Percentiles rank a stretch among this genome's conserved stretches.
Conservation (phyloP, 2,113 vertebrate genomes). For the Poecilia latipinna region DNA sequence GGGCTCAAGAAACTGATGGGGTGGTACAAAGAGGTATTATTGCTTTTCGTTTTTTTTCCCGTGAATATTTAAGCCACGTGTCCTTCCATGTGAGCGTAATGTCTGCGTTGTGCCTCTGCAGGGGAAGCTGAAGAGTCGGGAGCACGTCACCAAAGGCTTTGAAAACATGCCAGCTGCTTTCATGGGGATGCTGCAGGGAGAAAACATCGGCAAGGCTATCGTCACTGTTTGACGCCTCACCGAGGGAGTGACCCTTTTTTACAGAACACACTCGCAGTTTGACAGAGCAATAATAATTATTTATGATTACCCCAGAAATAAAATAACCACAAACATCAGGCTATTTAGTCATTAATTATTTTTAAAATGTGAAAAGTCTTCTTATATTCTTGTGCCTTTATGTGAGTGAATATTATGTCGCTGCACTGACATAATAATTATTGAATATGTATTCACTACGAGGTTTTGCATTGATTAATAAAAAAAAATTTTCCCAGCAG, state of each 20-base stretch:
- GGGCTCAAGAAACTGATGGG: conserved; percentile 81
- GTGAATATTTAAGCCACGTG: not conserved
- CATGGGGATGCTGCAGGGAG: conserved; percentile 86
- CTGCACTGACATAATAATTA: not conserved
- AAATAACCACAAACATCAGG: not conserved
- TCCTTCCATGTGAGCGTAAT: not conserved
- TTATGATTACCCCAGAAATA: not conserved
- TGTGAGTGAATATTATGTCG: not conserved
- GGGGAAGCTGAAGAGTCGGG: conserved; percentile 84
- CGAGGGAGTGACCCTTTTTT: not conserved
- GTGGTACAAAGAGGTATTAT: conserved; percentile 84
- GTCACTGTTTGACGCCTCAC: conserved; percentile 77
- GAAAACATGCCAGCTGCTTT: conserved; percentile 90
- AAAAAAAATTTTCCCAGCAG: not conserved
- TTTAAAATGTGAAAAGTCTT: not conserved
- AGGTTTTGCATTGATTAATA: not conserved
- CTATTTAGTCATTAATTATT: not conserved
- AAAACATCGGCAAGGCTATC: conserved; percentile 88
- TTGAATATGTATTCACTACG: not conserved
- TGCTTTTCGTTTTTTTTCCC: accelerated
- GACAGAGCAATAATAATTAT: not conserved
- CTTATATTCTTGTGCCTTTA: not conserved
- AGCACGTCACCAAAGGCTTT: conserved; percentile 86
- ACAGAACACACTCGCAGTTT: conserved; percentile 4
- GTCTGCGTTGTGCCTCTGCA: conserved; percentile 51